Percentiles rank a stretch among this genome's conserved stretches.
These are phyloP conservation scores for Lasioglossum zephyrum DNA, from an alignment of 2,888 invertebrate species.

Conservation along the genomic window DNA sequence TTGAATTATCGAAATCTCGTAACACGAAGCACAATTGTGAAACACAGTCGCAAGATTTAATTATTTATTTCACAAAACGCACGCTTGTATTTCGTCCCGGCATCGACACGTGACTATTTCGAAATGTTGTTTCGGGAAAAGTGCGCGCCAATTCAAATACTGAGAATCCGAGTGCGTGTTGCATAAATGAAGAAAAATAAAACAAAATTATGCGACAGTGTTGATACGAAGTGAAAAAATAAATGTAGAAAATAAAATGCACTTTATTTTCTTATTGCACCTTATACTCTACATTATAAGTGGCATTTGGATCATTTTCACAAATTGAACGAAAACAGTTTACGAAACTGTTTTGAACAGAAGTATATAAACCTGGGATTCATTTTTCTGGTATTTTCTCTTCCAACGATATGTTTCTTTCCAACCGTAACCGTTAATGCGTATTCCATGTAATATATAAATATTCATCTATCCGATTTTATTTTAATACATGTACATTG, in stretches of 20 bases:
- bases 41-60: conserved; percentile 6
- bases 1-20: neutral
- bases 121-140: conserved; percentile 12
- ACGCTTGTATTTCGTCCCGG: conserved; percentile 25
- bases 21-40: conserved; percentile 18
- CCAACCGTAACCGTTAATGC: conserved; percentile 25
- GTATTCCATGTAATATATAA: conserved; percentile 60
- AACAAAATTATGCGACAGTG: conserved; percentile 16
- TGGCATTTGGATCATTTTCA: conserved; percentile 31
- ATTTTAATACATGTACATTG: conserved; percentile 60
- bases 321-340: conserved; percentile 28
- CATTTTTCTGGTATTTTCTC: conserved; percentile 21
- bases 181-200: neutral
- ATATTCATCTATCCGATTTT: conserved; percentile 61
- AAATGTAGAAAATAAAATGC: conserved; percentile 65
- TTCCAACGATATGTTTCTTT: conserved; percentile 44
- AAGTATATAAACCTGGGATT: conserved; percentile 26
- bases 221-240: conserved; percentile 26
- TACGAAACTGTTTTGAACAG: conserved; percentile 35
- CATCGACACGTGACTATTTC: conserved; percentile 43
- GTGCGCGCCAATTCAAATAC: conserved; percentile 24
- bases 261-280: conserved; percentile 65
- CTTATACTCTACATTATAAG: conserved; percentile 48
- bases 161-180: neutral
- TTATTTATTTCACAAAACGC: conserved; percentile 29